A percentile compares a stretch with the other conserved stretches of the same genome.
Evolutionary conservation across 2,888 invertebrate species (phyloP).

Genomic region (Spodoptera picta): DNA sequence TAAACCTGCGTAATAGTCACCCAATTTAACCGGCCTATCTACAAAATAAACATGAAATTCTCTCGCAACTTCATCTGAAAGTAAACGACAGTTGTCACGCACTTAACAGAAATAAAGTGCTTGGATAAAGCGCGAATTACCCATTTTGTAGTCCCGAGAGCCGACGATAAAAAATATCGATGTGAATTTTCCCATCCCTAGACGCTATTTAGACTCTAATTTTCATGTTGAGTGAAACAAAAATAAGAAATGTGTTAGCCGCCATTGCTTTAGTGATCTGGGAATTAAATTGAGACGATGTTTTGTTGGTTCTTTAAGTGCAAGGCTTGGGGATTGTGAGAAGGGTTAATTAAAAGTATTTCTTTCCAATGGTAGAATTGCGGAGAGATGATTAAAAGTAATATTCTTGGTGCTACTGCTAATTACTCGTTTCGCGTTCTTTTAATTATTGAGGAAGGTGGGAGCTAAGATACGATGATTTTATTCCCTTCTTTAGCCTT

Average conservation of each 20-base stretch:
- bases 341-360: conserved; percentile 32
- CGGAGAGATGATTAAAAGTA: conserved; percentile 9
- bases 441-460: no score
- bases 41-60: conserved; percentile 59
- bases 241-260: conserved; percentile 38
- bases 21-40: conserved; percentile 55
- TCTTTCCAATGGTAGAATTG: not conserved
- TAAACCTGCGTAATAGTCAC: conserved; percentile 57
- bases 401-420: conserved; percentile 9
- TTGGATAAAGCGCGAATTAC: conserved; percentile 62
- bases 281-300: conserved; percentile 29
- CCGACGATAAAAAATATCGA: conserved; percentile 63
- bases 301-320: conserved; percentile 14
- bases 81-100: conserved; percentile 71
- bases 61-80: conserved; percentile 66
- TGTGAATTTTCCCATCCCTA: conserved; percentile 60
- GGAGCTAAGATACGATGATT: no score
- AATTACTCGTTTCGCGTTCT: no score
- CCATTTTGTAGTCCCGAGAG: conserved; percentile 55
- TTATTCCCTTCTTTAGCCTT: no score
- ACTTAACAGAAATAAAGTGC: conserved; percentile 63
- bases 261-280: conserved; percentile 29
- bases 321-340: conserved; percentile 8
- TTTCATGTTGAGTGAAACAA: conserved; percentile 47
- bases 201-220: conserved; percentile 51